Conservation (phyloP, 2,888 invertebrate genomes). For the Aplocera efformata region DNA sequence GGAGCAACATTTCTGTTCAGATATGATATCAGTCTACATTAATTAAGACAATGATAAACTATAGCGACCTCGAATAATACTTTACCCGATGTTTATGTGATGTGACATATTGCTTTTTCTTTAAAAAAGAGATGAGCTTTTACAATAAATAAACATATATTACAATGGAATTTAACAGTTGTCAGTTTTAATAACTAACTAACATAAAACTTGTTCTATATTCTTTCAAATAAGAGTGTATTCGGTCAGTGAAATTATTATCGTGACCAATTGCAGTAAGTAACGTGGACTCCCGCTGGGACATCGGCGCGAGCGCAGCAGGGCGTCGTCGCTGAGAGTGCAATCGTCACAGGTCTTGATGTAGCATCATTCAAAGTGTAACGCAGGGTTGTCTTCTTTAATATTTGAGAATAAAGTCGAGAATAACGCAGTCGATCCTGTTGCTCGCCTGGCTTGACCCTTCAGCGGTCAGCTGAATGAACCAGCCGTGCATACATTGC, state of each 20-base stretch:
- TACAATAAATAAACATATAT: slow-evolving; percentile 25
- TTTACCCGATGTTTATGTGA: slow-evolving; percentile 29
- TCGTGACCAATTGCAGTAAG: slow-evolving; percentile 69
- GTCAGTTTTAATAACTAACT: slow-evolving; percentile 14
- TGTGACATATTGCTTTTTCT: slow-evolving; percentile 11
- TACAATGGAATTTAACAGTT: slow-evolving; percentile 33
- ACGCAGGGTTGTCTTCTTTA: slow-evolving; percentile 14
- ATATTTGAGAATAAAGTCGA: slow-evolving; percentile 18
- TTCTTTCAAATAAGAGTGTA: slow-evolving; percentile 51
- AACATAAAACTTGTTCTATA: slow-evolving; percentile 36
- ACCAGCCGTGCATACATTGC: slow-evolving; percentile 22
- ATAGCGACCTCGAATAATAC: slow-evolving; percentile 33
- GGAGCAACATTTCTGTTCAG: slow-evolving; percentile 37
- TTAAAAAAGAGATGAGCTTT: slow-evolving; percentile 14
- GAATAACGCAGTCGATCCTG: slow-evolving; percentile 7
- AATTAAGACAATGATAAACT: slow-evolving; percentile 43
- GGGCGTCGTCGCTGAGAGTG: slow-evolving; percentile 46
- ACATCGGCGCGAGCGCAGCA: slow-evolving; percentile 54
- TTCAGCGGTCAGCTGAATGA: slow-evolving; percentile 11
- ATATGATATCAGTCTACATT: slow-evolving; percentile 42
- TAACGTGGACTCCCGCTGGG: slow-evolving; percentile 55
- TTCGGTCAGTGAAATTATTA: slow-evolving; percentile 60
- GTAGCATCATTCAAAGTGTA: slow-evolving; percentile 15
- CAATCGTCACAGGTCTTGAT: slow-evolving; percentile 30
- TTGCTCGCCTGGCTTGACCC: slow-evolving; percentile 11